Conservation (phyloP, 2,113 vertebrate species). For the Regulus satrapa region DNA sequence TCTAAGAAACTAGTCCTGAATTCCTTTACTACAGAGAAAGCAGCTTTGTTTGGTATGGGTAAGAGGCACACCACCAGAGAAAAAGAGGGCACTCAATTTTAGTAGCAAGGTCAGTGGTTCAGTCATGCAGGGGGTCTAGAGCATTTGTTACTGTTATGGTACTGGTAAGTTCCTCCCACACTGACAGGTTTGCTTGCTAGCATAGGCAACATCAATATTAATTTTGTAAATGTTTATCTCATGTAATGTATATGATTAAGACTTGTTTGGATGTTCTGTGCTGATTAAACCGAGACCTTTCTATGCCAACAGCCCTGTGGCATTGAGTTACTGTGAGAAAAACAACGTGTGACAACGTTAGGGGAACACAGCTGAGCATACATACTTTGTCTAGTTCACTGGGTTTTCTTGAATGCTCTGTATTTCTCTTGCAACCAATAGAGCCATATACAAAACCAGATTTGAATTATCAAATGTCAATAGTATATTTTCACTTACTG, state of each 20-base stretch:
- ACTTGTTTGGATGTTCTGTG: slow-evolving; percentile 30
- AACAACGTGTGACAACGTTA: background rate
- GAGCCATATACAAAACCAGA: background rate
- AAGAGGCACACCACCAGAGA: background rate
- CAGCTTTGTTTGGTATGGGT: background rate
- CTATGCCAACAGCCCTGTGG: slow-evolving; percentile 19
- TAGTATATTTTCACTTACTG: background rate
- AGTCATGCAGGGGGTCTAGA: background rate
- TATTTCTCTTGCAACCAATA: background rate
- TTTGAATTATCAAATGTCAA: background rate
- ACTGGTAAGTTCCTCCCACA: background rate
- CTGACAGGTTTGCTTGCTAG: background rate
- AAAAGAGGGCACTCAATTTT: background rate
- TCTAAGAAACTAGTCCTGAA: background rate
- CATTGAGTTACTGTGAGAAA: slow-evolving; percentile 20
- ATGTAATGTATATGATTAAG: slow-evolving; percentile 45
- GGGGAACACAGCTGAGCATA: background rate
- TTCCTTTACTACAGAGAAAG: background rate
- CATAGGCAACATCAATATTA: slow-evolving; percentile 33
- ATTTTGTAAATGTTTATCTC: slow-evolving; percentile 49
- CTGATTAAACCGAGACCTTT: slow-evolving; percentile 38
- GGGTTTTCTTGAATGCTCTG: background rate
- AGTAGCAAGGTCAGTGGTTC: background rate
- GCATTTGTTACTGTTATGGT: slow-evolving; percentile 29
- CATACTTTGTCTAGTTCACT: background rate